Conservation (phyloP, 2,888 invertebrate genomes). For the Pharmacophagus antenor region DNA sequence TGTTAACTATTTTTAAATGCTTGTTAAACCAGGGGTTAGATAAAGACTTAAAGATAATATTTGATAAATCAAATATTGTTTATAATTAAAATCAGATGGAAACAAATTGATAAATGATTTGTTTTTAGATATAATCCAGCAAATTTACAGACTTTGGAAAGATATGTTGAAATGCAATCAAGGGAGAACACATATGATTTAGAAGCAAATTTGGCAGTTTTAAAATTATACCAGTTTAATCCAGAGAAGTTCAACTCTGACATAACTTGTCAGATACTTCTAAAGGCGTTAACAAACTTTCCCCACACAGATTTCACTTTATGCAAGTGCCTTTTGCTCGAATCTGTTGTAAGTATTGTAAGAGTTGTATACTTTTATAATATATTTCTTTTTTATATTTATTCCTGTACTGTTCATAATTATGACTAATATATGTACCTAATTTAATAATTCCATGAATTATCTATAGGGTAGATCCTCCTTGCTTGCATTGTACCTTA, state of each 20-base stretch:
- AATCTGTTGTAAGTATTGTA: conserved; percentile 73
- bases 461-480: background rate
- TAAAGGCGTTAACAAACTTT: conserved; percentile 97
- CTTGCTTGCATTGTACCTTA: no score
- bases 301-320: conserved; percentile 98
- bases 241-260: conserved; percentile 91
- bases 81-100: no score
- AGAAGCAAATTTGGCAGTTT: conserved; percentile 97
- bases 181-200: conserved; percentile 96
- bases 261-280: conserved; percentile 92
- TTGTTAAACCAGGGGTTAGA: no score
- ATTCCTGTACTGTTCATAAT: background rate
- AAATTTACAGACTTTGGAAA: conserved; percentile 93
- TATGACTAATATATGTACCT: no score
- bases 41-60: no score
- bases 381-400: background rate
- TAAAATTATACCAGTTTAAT: conserved; percentile 98
- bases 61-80: no score
- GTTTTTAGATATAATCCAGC: conserved; percentile 94
- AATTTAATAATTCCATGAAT: no score
- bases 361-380: background rate
- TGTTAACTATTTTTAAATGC: no score
- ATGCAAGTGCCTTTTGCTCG: conserved; percentile 97
- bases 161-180: conserved; percentile 96
- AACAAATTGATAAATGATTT: no score